phyloP scores from a whole-genome alignment of 2,797 vertebrate species.

The Diglossa cyanea region DNA sequence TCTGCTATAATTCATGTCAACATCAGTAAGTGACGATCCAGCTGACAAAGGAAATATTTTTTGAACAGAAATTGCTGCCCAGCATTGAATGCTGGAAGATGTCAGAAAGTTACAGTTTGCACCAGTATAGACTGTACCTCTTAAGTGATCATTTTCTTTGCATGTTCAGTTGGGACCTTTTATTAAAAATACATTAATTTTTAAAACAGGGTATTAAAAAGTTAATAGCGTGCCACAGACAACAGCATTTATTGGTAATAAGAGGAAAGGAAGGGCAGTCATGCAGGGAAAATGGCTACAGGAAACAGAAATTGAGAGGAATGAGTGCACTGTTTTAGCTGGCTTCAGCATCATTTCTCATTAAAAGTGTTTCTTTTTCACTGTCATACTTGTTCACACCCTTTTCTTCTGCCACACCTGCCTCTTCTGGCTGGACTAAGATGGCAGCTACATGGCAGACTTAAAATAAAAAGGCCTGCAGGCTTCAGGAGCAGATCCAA shows the following conservation, averaged over 20 bases:
- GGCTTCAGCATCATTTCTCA: not conserved
- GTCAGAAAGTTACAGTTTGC: not conserved
- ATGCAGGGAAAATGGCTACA: not conserved
- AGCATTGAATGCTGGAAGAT: not conserved
- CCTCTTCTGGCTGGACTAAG: not conserved
- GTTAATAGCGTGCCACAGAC: not conserved
- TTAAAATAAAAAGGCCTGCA: not conserved
- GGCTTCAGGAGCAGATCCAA: not conserved
- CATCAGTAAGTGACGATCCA: not conserved
- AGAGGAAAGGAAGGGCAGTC: not conserved
- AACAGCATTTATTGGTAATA: not conserved
- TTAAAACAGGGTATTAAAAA: not conserved
- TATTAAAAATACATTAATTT: conserved; percentile 16
- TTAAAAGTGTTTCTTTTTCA: not conserved
- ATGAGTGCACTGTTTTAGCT: not conserved
- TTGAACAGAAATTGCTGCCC: not conserved
- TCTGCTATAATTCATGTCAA: not conserved
- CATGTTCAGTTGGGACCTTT: not conserved
- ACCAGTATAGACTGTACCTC: not conserved
- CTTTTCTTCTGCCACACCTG: not conserved
- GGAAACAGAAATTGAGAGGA: not conserved
- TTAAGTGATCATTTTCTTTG: not conserved
- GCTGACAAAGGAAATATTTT: conserved; percentile 1
- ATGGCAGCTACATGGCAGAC: not conserved
- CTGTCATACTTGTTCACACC: not conserved